Conservation (phyloP, 2,888 invertebrate species). For the Dolichopus griseipennis region DNA sequence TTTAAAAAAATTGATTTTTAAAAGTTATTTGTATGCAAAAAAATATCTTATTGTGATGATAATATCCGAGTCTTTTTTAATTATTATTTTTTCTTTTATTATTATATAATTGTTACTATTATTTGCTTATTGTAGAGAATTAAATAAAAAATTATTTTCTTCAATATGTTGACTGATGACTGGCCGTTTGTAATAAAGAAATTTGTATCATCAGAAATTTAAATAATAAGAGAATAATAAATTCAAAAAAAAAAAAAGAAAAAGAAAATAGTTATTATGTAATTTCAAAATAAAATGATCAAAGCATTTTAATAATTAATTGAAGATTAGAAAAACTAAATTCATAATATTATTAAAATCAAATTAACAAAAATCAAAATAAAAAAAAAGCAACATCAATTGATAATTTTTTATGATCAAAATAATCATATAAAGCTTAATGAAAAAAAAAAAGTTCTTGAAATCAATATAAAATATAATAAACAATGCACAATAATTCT, state of each 20-base stretch:
- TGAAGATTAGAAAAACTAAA: too few species aligned
- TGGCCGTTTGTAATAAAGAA: background rate
- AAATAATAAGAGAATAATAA: background rate
- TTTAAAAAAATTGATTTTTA: background rate
- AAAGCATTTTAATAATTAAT: too few species aligned
- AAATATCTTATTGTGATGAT: background rate
- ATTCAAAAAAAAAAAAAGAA: background rate
- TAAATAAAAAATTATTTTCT: background rate
- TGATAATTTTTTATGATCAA: too few species aligned
- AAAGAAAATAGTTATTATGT: background rate
- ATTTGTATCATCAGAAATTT: too few species aligned
- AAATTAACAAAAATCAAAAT: too few species aligned
- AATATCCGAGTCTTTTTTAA: background rate
- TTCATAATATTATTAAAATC: too few species aligned
- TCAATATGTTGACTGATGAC: background rate
- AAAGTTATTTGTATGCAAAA: background rate
- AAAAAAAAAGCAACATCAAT: too few species aligned
- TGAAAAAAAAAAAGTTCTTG: too few species aligned
- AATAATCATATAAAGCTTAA: too few species aligned
- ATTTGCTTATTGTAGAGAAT: background rate
- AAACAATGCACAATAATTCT: too few species aligned
- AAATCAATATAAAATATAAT: too few species aligned
- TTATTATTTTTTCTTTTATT: background rate
- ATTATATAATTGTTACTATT: too few species aligned
- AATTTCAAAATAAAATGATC: background rate